phyloP scores from a whole-genome alignment of 1,140 invertebrate genomes.

The Teleopsis dalmanni region DNA sequence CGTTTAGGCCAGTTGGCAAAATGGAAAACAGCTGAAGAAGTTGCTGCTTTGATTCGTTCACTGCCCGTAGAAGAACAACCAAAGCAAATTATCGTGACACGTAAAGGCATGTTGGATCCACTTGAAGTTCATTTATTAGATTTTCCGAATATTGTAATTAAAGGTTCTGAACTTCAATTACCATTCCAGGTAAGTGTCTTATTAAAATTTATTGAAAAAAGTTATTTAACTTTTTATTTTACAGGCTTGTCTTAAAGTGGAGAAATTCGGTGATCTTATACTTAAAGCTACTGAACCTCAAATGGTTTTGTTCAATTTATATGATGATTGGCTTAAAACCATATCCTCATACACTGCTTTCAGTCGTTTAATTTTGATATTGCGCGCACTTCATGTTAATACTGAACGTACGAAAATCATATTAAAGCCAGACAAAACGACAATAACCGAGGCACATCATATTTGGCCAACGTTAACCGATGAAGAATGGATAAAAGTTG shows the following conservation, averaged over 20 bases:
- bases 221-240: constrained; percentile 1
- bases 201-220: not conserved
- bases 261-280: constrained; percentile 99
- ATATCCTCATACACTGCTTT: constrained; percentile 96
- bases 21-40: constrained; percentile 99
- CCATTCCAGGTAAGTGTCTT: constrained; percentile 85
- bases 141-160: constrained; percentile 99
- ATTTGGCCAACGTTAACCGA: constrained; percentile 97
- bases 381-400: constrained; percentile 96
- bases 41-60: constrained; percentile 96
- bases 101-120: constrained; percentile 99
- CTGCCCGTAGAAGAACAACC: constrained; percentile 99
- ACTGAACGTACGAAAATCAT: constrained; percentile 98
- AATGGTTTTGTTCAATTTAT: constrained; percentile 99
- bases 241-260: constrained; percentile 82
- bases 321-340: constrained; percentile 98
- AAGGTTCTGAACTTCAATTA: constrained; percentile 95
- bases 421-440: constrained; percentile 97
- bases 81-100: constrained; percentile 98
- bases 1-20: constrained; percentile 91
- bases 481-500: constrained; percentile 99
- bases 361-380: constrained; percentile 92
- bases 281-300: constrained; percentile 99
- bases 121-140: constrained; percentile 97
- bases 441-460: constrained; percentile 97